These are phyloP conservation scores for Tenthredo mesomela DNA, from an alignment of 2,888 invertebrate genomes.

Conservation along the genomic window DNA sequence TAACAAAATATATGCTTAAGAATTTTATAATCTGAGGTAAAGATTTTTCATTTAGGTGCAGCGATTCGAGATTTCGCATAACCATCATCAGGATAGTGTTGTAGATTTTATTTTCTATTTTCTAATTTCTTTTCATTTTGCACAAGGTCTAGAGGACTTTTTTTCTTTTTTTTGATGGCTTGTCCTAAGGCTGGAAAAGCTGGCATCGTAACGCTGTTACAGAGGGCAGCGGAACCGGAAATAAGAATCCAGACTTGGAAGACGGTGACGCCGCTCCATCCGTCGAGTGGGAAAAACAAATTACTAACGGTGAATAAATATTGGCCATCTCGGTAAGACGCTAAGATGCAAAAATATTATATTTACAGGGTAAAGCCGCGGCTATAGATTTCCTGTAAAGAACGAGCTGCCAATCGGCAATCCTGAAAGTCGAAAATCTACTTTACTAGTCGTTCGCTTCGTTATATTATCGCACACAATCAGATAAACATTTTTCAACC, in stretches of 20 bases:
- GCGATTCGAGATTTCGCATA: not conserved
- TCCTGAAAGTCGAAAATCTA: conserved; percentile 34
- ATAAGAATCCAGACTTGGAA: conserved; percentile 54
- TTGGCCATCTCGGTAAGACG: conserved; percentile 59
- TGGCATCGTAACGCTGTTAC: conserved; percentile 58
- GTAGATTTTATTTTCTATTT: not conserved
- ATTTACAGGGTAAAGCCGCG: conserved; percentile 35
- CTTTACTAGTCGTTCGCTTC: conserved; percentile 40
- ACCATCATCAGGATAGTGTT: not conserved
- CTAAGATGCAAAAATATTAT: conserved; percentile 52
- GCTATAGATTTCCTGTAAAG: conserved; percentile 57
- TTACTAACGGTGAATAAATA: conserved; percentile 67
- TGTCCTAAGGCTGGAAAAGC: not conserved
- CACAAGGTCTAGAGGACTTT: not conserved
- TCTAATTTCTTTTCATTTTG: not conserved
- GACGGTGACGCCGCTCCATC: conserved; percentile 60
- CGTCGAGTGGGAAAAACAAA: conserved; percentile 67
- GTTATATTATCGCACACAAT: conserved; percentile 16
- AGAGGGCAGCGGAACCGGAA: conserved; percentile 57
- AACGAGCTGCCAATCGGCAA: conserved; percentile 31
- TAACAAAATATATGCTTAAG: too few species aligned
- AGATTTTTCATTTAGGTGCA: not conserved
- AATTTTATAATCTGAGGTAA: not conserved
- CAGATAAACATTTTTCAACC: conserved; percentile 5
- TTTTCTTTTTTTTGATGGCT: not conserved